Conservation (phyloP, 1,140 invertebrate genomes). For the Trissolcus basalis region DNA sequence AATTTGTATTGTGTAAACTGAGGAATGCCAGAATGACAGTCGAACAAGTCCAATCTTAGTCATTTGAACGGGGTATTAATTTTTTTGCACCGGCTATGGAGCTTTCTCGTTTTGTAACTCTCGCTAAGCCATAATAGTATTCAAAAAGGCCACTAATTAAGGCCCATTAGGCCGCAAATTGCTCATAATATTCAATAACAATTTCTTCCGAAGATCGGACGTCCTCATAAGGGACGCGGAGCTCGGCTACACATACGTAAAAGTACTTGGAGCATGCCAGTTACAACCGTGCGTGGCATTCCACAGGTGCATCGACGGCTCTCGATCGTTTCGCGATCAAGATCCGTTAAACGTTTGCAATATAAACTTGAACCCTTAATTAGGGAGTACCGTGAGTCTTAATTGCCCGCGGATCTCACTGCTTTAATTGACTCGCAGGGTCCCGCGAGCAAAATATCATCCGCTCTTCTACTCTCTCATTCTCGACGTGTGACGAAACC, state of each 20-base stretch:
- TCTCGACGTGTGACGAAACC: slow-evolving; percentile 7
- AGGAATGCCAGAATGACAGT: too few species aligned
- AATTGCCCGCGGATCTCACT: slow-evolving; percentile 52
- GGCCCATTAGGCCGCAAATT: slow-evolving; percentile 21
- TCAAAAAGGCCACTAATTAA: slow-evolving; percentile 30
- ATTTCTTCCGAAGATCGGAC: slow-evolving; percentile 19
- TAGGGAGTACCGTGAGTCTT: slow-evolving; percentile 55
- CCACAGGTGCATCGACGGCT: slow-evolving; percentile 50
- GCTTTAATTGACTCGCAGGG: slow-evolving; percentile 51
- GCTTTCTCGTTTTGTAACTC: too few species aligned
- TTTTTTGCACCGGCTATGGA: too few species aligned
- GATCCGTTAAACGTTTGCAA: slow-evolving; percentile 53
- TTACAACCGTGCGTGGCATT: slow-evolving; percentile 41
- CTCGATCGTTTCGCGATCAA: slow-evolving; percentile 45
- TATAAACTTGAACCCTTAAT: slow-evolving; percentile 58
- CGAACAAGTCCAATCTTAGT: too few species aligned
- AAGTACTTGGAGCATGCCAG: slow-evolving; percentile 34
- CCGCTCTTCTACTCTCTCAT: slow-evolving; percentile 34
- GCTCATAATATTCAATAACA: slow-evolving; percentile 31
- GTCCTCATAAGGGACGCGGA: slow-evolving; percentile 32
- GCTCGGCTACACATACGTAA: slow-evolving; percentile 43
- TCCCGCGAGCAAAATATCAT: slow-evolving; percentile 35
- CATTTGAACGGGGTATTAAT: too few species aligned
- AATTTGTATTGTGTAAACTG: too few species aligned
- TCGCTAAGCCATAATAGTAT: slow-evolving; percentile 12